Conservation (phyloP, 2,113 vertebrate genomes). For the Phoxinus phoxinus region DNA sequence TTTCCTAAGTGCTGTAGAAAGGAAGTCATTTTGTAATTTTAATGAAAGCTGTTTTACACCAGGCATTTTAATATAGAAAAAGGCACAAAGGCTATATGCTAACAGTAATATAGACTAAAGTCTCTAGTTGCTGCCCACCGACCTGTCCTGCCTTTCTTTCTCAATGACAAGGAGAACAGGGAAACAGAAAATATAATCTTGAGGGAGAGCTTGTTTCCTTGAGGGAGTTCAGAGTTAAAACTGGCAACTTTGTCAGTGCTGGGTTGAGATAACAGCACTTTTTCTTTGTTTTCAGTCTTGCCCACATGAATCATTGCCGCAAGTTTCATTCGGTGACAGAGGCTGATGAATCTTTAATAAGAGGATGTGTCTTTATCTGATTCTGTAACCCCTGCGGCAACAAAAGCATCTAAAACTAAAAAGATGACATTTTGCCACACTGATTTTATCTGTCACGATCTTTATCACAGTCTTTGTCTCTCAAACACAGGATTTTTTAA, state of each 20-base stretch:
- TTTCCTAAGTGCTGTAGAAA: conserved; percentile 23
- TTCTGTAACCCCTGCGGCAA: conserved; percentile 23
- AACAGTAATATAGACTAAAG: neutral
- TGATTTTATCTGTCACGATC: conserved; percentile 8
- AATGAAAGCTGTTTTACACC: conserved; percentile 13
- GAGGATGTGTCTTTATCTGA: conserved; percentile 40
- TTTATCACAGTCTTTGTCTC: conserved; percentile 18
- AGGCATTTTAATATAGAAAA: neutral
- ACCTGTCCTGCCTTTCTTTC: neutral
- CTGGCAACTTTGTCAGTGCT: neutral
- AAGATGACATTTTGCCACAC: conserved; percentile 8
- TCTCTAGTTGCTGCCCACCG: neutral
- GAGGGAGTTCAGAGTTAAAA: conserved; percentile 18
- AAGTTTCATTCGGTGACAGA: neutral
- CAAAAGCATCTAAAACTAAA: conserved; percentile 28
- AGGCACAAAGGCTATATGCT: neutral
- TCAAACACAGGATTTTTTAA: neutral
- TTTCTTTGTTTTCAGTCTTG: conserved; percentile 4
- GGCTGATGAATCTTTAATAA: conserved; percentile 50
- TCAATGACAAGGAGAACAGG: neutral
- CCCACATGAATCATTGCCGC: neutral
- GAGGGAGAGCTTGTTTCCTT: conserved; percentile 16
- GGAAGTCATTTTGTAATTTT: neutral
- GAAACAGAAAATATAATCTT: neutral
- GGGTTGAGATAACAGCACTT: conserved; percentile 36